phyloP scores from a whole-genome alignment of 1,140 invertebrate species.

The Neocloeon triangulifer region DNA sequence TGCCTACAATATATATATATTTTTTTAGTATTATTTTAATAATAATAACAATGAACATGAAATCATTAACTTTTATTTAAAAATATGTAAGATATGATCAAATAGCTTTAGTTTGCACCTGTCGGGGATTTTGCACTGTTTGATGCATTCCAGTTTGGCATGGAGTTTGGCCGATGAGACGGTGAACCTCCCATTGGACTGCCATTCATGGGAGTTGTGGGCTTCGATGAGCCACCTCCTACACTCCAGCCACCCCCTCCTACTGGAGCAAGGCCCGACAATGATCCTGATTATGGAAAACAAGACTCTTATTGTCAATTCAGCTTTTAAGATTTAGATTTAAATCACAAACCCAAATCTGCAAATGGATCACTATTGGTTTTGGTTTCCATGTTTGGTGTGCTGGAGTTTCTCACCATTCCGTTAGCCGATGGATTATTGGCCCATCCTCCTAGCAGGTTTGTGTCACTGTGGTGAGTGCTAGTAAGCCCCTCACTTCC shows the following conservation, averaged over 20 bases:
- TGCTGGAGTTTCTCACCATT: conserved; percentile 30
- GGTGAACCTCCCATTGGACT: conserved; percentile 6
- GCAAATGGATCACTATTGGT: conserved; percentile 28
- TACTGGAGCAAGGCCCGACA: conserved; percentile 1
- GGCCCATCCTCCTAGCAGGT: conserved; percentile 5
- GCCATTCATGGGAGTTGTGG: conserved; percentile 8
- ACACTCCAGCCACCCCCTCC: conserved; percentile 2
- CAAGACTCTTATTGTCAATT: neutral
- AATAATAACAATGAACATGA: too few species aligned
- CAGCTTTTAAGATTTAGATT: too few species aligned
- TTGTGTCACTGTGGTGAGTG: conserved; percentile 1
- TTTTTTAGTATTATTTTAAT: neutral
- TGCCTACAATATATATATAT: conserved; percentile 7
- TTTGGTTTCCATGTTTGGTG: conserved; percentile 28
- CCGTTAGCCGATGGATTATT: too few species aligned
- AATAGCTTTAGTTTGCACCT: conserved; percentile 6
- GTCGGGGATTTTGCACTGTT: conserved; percentile 7
- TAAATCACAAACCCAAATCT: conserved; percentile 22
- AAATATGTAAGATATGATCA: too few species aligned
- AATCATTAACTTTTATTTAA: too few species aligned
- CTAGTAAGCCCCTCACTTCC: neutral
- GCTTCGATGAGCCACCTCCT: conserved; percentile 5
- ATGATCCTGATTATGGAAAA: too few species aligned
- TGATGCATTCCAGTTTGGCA: conserved; percentile 1
- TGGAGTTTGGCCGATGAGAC: conserved; percentile 4